phyloP scores from a whole-genome alignment of 2,797 vertebrate species.

The Agapornis canus region DNA sequence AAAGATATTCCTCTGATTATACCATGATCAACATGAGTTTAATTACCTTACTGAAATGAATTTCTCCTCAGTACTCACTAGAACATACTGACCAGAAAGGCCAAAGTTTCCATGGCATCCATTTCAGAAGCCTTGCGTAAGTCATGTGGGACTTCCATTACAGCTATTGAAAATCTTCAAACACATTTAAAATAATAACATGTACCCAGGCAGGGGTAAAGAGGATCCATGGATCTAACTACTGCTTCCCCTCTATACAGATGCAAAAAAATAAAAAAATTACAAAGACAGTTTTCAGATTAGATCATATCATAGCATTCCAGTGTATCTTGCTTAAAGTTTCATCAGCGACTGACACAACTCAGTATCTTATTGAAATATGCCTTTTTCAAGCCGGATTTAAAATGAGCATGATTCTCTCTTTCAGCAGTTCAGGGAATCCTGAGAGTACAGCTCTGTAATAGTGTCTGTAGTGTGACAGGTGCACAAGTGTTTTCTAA shows the following conservation, averaged over 20 bases:
- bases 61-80: not conserved
- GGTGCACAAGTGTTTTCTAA: not conserved
- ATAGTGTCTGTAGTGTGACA: accelerated
- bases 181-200: not conserved
- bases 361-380: not conserved
- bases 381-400: not conserved
- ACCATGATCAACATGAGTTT: not conserved
- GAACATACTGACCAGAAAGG: not conserved
- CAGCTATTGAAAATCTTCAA: not conserved
- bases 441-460: not conserved
- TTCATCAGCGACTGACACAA: not conserved
- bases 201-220: not conserved
- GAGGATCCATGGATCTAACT: not conserved
- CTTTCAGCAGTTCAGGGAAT: not conserved
- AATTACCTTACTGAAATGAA: not conserved
- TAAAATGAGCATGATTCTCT: not conserved
- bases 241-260: not conserved
- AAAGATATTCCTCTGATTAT: not conserved
- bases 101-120: not conserved
- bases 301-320: not conserved
- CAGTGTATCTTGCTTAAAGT: not conserved
- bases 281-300: not conserved
- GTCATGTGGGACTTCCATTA: not conserved
- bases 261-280: not conserved
- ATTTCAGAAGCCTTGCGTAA: not conserved